phyloP scores from a whole-genome alignment of 2,113 vertebrate species.

The Nesoenas mayeri region DNA sequence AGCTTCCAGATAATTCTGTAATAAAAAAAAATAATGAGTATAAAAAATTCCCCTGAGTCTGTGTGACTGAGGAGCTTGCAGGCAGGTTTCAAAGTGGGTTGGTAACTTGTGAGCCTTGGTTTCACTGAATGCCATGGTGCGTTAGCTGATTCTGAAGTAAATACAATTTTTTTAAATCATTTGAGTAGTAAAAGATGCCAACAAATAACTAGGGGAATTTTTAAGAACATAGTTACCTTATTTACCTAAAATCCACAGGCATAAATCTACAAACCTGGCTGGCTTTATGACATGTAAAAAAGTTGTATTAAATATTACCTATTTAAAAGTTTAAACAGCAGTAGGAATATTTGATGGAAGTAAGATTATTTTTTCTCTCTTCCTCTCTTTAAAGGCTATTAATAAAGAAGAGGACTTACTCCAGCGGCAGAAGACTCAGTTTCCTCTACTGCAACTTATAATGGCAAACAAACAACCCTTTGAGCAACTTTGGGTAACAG shows the following conservation, averaged over 20 bases:
- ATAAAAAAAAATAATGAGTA: background rate
- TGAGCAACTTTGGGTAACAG: slow-evolving; percentile 89
- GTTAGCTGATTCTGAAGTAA: background rate
- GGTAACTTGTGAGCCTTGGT: background rate
- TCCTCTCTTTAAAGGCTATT: slow-evolving; percentile 75
- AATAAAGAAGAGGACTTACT: slow-evolving; percentile 88
- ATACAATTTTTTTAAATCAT: background rate
- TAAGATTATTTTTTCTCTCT: background rate
- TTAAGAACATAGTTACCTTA: background rate
- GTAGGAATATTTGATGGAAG: background rate
- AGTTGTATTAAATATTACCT: background rate
- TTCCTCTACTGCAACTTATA: slow-evolving; percentile 82
- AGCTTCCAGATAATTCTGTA: background rate
- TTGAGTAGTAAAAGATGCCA: background rate
- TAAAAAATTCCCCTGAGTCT: background rate
- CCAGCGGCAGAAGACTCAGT: slow-evolving; percentile 80
- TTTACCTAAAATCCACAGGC: background rate
- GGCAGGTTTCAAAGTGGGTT: background rate
- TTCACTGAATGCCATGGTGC: background rate
- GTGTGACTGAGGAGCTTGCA: background rate
- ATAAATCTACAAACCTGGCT: background rate
- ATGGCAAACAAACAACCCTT: slow-evolving; percentile 82
- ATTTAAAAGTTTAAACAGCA: background rate
- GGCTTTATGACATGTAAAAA: background rate
- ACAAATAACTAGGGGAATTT: background rate